These are phyloP conservation scores for Falco cherrug DNA, from an alignment of 2,797 vertebrate genomes.

Conservation along the genomic window DNA sequence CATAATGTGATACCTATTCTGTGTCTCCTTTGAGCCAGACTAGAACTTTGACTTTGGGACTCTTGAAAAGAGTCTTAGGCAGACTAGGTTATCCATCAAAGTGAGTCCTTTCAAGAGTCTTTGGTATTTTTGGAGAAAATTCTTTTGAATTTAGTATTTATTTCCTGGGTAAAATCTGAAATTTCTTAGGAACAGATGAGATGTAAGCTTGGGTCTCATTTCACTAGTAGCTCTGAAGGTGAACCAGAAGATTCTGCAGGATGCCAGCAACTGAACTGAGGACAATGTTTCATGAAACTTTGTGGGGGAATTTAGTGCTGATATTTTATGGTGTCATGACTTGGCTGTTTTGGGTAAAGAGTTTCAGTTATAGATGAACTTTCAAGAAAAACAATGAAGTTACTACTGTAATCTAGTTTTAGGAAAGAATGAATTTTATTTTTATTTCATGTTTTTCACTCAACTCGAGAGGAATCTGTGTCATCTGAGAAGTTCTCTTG, in stretches of 20 bases:
- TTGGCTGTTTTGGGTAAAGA: background rate
- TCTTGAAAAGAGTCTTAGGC: background rate
- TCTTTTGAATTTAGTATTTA: background rate
- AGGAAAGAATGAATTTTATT: background rate
- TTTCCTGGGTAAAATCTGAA: background rate
- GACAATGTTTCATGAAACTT: background rate
- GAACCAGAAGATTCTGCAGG: background rate
- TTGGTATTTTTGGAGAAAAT: background rate
- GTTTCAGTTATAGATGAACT: background rate
- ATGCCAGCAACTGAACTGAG: background rate
- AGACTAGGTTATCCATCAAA: background rate
- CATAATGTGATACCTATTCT: background rate
- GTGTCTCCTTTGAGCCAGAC: background rate
- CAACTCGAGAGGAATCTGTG: background rate
- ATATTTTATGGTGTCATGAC: background rate
- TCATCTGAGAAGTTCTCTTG: background rate
- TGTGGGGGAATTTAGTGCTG: background rate
- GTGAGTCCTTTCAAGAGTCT: background rate
- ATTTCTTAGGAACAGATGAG: background rate
- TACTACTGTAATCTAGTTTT: background rate
- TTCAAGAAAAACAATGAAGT: background rate
- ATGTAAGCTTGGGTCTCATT: background rate
- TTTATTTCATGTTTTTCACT: background rate
- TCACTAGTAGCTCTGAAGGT: background rate
- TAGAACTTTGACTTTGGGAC: background rate